Evolutionary conservation across 2,113 vertebrate genomes (phyloP), one percentile per base, ranked within the genome.

Genomic region (Pluvianellus socialis): DNA sequence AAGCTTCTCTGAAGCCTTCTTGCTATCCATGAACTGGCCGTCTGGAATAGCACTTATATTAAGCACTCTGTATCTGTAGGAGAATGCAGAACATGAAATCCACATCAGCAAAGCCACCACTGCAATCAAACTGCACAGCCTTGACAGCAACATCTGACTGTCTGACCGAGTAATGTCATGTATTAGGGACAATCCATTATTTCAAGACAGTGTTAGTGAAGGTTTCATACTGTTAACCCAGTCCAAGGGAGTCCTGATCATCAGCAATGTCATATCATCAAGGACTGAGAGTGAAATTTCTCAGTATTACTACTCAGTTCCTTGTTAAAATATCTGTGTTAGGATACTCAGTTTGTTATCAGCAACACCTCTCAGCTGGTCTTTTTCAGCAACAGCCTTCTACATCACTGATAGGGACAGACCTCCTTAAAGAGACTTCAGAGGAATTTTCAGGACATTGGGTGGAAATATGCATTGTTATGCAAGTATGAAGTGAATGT

Each of bases 1-100:
- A 47, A 99, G 98, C 83, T 99, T 99, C 98, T 99, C 99, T 76
- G 98, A 98, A 79, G 99, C 99, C 93, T 99, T 99, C 94, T 99
- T 99, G 97, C 99, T 97, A 38, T 99, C 98, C 1, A 98, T 99
- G 94, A 99, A 99, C 75, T 98, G 99, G 14, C 98, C 98, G 68
- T 99, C 98, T 4, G 99, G 98, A 70, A 99, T 98, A 4, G 98
- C 98, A 20, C 98, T 98, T 76, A 83, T 71, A 73, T 99, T 99
- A 76, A 99, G 96, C 15, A 99, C 97, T 89, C 98, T 98, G 96
- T 99, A 99, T 90, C 98, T 98, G 81, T 95, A 93, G 68, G 56
- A 89, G 42, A 40, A 94, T 97, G 63, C 62, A 30, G 89, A 90
- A 88, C 15, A 77, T 76, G 52, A 50, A 49, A 58, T 32, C 12